Evolutionary conservation across 2,113 vertebrate genomes (phyloP).

Genomic region (Carassius auratus): DNA sequence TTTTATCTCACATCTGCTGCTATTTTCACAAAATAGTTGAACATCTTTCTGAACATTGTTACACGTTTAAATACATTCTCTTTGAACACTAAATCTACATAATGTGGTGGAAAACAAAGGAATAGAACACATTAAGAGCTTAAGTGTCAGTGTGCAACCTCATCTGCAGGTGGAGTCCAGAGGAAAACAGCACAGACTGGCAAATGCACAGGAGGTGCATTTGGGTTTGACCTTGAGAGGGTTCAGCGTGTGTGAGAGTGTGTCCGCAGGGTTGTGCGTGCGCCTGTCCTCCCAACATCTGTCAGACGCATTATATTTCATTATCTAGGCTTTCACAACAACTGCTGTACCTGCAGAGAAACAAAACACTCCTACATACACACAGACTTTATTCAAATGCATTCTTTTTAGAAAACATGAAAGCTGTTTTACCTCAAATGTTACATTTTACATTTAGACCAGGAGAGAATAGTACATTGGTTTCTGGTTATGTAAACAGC

Average conservation of each 20-base stretch:
- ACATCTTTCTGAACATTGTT: slow-evolving; percentile 21
- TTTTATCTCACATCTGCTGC: slow-evolving; percentile 26
- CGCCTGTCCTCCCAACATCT: slow-evolving; percentile 35
- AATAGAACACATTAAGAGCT: background rate
- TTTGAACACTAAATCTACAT: slow-evolving; percentile 2
- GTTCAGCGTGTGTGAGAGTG: slow-evolving; percentile 17
- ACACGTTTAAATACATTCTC: background rate
- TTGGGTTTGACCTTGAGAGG: slow-evolving; percentile 25
- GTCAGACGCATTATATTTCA: slow-evolving; percentile 34
- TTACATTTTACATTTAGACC: background rate
- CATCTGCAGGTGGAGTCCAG: slow-evolving; percentile 14
- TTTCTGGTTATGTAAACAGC: slow-evolving; percentile 25
- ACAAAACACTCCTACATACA: background rate
- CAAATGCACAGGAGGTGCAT: slow-evolving; percentile 23
- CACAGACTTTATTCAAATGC: background rate
- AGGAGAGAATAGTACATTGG: slow-evolving; percentile 17
- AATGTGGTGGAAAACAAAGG: background rate
- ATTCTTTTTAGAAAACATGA: slow-evolving; percentile 20
- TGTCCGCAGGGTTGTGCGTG: background rate
- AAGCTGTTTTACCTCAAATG: slow-evolving; percentile 21
- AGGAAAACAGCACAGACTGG: slow-evolving; percentile 6
- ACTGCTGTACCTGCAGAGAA: slow-evolving; percentile 17
- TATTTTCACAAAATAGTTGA: slow-evolving; percentile 20
- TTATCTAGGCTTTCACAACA: slow-evolving; percentile 7
- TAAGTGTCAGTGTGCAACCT: background rate